Base-by-base conservation (phyloP, 2,113 vertebrate genomes). In the Setophaga coronata region DNA sequence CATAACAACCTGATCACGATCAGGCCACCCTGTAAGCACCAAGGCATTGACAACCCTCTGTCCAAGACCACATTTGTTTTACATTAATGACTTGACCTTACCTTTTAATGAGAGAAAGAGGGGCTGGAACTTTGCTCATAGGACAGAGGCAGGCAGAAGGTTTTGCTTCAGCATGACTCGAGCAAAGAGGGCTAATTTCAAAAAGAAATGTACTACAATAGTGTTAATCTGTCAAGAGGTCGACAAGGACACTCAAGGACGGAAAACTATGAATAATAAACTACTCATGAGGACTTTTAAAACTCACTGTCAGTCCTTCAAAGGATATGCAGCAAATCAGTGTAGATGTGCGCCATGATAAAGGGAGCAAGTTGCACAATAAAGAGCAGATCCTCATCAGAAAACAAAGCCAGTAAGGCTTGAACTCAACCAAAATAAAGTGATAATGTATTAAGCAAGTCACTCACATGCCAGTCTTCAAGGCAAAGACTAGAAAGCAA, bases 11-110 rank as follows among this genome's bases (percentile, higher is more conserved):
- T 66, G 31, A 56, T 24, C 16, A 5, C 9, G 17, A 36, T 12
- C 50, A 15, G n/a, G 8, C 13, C 18, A 71, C 25, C 9, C n/a
- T 48, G 24, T 13, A 56, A 82, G 23, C 43, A 71, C 15, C 53
- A 67, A 76, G 33, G 16, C 4, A 9, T 19, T 60, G 21, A 36
- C 18, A 51, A 29, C 2, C 2, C 29, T 66, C 33, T 79, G 36
- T 7, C 10, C 28, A 69, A 56, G 38, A 10, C 24, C 47, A 50
- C 47, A 76, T 7, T 6, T 20, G 2, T 48, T 84, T 51, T 9
- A 19, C 11, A 25, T 31, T 1, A 72, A 53, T 15, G 6, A 45
- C 5, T 3, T 10, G n/a, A 69, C 3, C 0, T 0, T 8, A n/a
- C 4, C 6, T 69, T 89, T 66, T n/a, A 70, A 45, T 14, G 29